Percentiles rank a stretch among this genome's conserved stretches.
phyloP scores from a whole-genome alignment of 2,888 invertebrate genomes.

The Heliconius charithonia region DNA sequence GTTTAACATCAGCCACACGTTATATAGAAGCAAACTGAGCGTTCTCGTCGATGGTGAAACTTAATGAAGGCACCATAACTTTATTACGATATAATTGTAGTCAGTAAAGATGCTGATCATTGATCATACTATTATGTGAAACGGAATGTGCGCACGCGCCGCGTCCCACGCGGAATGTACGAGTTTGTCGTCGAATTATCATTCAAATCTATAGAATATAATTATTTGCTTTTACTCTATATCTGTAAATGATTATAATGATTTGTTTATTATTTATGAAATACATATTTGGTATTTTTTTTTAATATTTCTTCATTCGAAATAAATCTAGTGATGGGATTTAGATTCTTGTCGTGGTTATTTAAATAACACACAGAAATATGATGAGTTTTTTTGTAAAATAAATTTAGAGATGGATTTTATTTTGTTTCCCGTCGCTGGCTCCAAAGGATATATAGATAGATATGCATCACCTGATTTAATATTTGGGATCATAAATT shows the following conservation, averaged over 20 bases:
- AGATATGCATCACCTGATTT: background rate
- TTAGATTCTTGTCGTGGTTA: too few species aligned
- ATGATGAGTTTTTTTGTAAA: too few species aligned
- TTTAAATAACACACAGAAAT: too few species aligned
- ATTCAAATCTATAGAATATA: slow-evolving; percentile 46
- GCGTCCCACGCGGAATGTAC: slow-evolving; percentile 71
- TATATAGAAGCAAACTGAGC: background rate
- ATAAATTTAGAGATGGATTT: too few species aligned
- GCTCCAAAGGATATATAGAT: background rate
- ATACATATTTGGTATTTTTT: background rate
- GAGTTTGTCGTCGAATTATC: slow-evolving; percentile 45
- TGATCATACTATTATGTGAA: slow-evolving; percentile 68
- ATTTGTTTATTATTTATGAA: slow-evolving; percentile 4
- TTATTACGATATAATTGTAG: slow-evolving; percentile 53
- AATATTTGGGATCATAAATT: too few species aligned
- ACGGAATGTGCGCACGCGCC: slow-evolving; percentile 77
- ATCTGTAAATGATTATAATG: background rate
- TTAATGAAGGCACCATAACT: slow-evolving; percentile 32
- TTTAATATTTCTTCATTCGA: too few species aligned
- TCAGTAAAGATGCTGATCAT: slow-evolving; percentile 54
- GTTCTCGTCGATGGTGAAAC: slow-evolving; percentile 36
- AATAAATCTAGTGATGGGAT: too few species aligned
- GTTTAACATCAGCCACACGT: background rate
- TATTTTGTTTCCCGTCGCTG: background rate
- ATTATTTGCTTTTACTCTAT: slow-evolving; percentile 15